Conservation (phyloP, 2,113 vertebrate species). For the Dascyllus trimaculatus region DNA sequence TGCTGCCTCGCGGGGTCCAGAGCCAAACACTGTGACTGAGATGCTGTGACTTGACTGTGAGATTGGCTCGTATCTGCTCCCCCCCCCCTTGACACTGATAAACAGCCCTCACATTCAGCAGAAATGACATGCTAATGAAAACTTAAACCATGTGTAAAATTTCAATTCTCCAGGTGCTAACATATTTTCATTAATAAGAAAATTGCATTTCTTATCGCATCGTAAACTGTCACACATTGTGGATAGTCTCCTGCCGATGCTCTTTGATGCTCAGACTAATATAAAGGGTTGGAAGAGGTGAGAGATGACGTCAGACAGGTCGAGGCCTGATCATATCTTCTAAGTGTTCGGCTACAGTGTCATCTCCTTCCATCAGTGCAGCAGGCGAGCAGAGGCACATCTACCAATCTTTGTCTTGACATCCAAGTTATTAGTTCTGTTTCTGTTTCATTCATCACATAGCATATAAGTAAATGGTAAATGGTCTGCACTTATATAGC, state of each 20-base stretch:
- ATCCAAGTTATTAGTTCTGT: too few species aligned
- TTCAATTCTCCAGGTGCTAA: not conserved
- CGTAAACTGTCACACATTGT: not conserved
- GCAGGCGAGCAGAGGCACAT: not conserved
- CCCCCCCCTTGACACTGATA: conserved; percentile 50
- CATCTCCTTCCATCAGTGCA: too few species aligned
- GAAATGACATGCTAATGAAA: conserved; percentile 25
- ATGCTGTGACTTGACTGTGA: conserved; percentile 25
- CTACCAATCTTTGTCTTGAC: not conserved
- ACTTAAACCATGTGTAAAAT: conserved; percentile 3
- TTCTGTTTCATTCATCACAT: not conserved
- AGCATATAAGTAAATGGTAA: too few species aligned
- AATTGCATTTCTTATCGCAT: conserved; percentile 50
- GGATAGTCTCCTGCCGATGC: not conserved
- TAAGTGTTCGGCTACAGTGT: not conserved
- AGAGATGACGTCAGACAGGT: not conserved
- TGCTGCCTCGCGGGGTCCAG: not conserved
- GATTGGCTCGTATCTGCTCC: conserved; percentile 17
- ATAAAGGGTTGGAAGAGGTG: not conserved
- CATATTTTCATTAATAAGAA: conserved; percentile 21
- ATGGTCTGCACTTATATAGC: too few species aligned
- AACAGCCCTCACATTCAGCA: conserved; percentile 32
- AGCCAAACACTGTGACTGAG: conserved; percentile 26
- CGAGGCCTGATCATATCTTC: conserved; percentile 19
- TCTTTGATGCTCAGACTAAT: conserved; percentile 22